Percentiles rank a stretch among this genome's conserved stretches.
Conservation (phyloP, 2,888 invertebrate genomes). For the Graphium colonna region DNA sequence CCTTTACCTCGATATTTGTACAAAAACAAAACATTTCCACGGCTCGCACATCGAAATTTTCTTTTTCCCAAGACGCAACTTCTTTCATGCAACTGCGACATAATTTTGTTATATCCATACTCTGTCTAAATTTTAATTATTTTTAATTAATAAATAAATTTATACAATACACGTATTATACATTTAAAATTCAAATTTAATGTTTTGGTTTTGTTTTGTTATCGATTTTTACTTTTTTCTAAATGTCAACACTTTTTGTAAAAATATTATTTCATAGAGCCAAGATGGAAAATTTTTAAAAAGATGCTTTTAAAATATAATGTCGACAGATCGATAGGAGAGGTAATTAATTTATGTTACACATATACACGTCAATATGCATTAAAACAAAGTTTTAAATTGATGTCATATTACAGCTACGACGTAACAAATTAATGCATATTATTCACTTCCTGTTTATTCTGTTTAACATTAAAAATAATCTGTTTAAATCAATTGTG, state of each 20-base stretch:
- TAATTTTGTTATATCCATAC: constrained; percentile 52
- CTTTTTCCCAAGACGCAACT: constrained; percentile 56
- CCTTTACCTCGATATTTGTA: constrained; percentile 58
- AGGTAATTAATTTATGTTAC: too few species aligned
- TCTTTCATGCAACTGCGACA: constrained; percentile 70
- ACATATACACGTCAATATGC: too few species aligned
- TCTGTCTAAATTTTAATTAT: not conserved
- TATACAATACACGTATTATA: not conserved
- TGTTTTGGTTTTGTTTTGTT: not conserved
- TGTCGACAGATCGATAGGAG: too few species aligned
- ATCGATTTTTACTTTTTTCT: not conserved
- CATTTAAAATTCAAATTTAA: not conserved
- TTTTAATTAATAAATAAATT: not conserved
- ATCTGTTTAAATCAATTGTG: too few species aligned
- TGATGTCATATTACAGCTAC: too few species aligned
- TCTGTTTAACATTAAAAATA: too few species aligned
- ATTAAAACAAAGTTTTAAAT: too few species aligned
- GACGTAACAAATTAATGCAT: too few species aligned
- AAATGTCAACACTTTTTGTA: not conserved
- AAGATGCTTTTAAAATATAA: too few species aligned
- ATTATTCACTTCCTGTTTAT: too few species aligned
- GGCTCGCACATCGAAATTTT: constrained; percentile 45
- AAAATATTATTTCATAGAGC: not conserved
- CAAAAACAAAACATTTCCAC: constrained; percentile 66
- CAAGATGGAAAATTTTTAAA: not conserved